Evolutionary conservation across 1,140 invertebrate species (phyloP), one percentile per base, ranked within the genome.

Genomic region (Cheumatopsyche charites): DNA sequence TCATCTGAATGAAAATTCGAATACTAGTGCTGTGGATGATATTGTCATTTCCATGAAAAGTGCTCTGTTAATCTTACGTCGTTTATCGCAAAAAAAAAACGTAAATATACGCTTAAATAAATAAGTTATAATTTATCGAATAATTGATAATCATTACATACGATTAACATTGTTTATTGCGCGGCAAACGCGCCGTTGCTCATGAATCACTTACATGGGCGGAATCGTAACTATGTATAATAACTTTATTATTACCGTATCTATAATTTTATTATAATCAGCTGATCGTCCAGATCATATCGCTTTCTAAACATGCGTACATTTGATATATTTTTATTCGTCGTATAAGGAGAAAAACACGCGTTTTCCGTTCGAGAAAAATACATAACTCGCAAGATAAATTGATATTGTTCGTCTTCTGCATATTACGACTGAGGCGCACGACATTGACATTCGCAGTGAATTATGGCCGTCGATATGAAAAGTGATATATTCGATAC

Each of bases 401-500:
- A 58, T 58, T 58, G 21, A 12, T 23, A 58, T 58, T 58, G 55
- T 58, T 19, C 55, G 21, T 58, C 55, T 58, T 25, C 21, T 55
- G 49, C 49, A 55, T 55, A 55, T 23, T 19, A 25, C 23, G 21
- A 25, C 29, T 25, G 21, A 58, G 15, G 21, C 55, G 55, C 23
- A 21, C 25, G 55, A 58, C 55, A 58, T 58, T 58, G 55, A 58
- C 55, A 58, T 58, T 58, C 55, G 55, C 25, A 2, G 13, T 58
- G 21, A 58, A 12, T 58, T 58, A 58, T 58, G 17, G 13, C 55
- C 23, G 19, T 23, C 55, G 23, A 25, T 19, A 58, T 4, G 25
- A 58, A 58, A 58, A 58, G 55, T 58, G 55, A 58, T 58, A 58
- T 58, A 58, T 58, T 58, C 55, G 55, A 58, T 58, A 58, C 55